Base-by-base conservation (phyloP, 2,113 vertebrate species). In the Macquaria australasica region DNA sequence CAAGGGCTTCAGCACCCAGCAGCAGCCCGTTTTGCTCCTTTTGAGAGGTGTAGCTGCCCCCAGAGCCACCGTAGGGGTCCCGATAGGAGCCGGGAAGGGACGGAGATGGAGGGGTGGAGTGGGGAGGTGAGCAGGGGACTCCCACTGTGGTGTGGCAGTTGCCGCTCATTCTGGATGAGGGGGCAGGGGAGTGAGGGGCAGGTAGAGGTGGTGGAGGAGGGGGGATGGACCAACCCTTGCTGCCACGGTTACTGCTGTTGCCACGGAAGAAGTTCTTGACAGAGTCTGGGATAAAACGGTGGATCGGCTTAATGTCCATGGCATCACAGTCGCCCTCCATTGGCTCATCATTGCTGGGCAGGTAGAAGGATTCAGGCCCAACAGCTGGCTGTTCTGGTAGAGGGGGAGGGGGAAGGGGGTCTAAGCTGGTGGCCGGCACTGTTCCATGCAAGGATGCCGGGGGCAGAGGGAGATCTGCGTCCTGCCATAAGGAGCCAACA, bases 181-280 rank as follows among this genome's bases (percentile, higher is more conserved):
- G 68, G 16, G 64, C 50, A 0, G 89, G 77, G 20, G 88, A 89
- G 10, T 80, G 25, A 12, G 76, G 58, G 1, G 45, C 21, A 34
- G 58, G 28, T 21, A 3, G 39, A 71, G 41, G n/a, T 15, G 95
- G 91, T 20, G 77, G 39, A 3, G 84, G 85, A 0, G 94, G 84
- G 0, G 95, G 86, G 69, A 92, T 81, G 10, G 95, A 93, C 84
- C 77, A 87, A 4, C 91, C 89, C 51, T 93, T 93, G 79, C 87
- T 89, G 60, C 88, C 83, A 16, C 86, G 90, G 15, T 83, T 89
- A 58, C 86, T 93, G 31, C 92, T 96, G 43, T 94, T 97, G 37
- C 87, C 94, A 37, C 86, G 95, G 91, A 99, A 99, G 72, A 99
- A 97, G 87, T 97, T 97, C 84, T 99, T 99, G 96, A 98, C 96